These are phyloP conservation scores for Drosophila hamatofila DNA, from an alignment of 2,888 invertebrate genomes.

Conservation along the genomic window DNA sequence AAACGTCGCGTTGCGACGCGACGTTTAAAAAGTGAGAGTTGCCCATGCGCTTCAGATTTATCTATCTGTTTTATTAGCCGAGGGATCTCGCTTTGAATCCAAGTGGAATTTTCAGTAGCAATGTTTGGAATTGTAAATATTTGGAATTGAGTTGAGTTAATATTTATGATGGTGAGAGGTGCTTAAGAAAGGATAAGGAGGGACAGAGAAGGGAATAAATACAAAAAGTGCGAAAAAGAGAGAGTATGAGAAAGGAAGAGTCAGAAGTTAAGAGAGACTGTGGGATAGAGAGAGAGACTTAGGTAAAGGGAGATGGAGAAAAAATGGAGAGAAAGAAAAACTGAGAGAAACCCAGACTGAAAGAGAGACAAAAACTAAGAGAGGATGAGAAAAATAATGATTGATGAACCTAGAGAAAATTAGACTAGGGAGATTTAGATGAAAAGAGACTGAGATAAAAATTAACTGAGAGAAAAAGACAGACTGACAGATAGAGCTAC, in stretches of 20 bases:
- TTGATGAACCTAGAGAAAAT: no score
- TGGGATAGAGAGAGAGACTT: neutral
- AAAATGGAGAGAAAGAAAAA: neutral
- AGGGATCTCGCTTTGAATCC: neutral
- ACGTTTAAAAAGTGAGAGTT: conserved; percentile 69
- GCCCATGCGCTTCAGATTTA: conserved; percentile 20
- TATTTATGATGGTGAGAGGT: neutral
- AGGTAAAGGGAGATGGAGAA: neutral
- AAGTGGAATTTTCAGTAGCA: conserved; percentile 6
- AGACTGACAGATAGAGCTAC: neutral
- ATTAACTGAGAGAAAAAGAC: neutral
- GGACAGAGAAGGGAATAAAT: neutral
- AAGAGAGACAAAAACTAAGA: neutral
- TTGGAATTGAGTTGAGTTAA: neutral
- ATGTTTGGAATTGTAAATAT: neutral
- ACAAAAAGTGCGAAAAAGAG: neutral
- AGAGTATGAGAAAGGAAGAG: no score
- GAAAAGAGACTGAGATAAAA: neutral
- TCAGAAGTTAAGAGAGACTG: neutral
- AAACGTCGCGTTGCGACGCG: neutral
- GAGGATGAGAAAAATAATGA: neutral
- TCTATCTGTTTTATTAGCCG: conserved; percentile 2
- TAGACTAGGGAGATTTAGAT: neutral
- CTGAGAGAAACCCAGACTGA: neutral
- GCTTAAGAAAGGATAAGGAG: neutral